Percentiles rank a stretch among this genome's conserved stretches.
These are phyloP conservation scores for Cairina moschata DNA, from an alignment of 2,113 vertebrate genomes.

Conservation along the genomic window DNA sequence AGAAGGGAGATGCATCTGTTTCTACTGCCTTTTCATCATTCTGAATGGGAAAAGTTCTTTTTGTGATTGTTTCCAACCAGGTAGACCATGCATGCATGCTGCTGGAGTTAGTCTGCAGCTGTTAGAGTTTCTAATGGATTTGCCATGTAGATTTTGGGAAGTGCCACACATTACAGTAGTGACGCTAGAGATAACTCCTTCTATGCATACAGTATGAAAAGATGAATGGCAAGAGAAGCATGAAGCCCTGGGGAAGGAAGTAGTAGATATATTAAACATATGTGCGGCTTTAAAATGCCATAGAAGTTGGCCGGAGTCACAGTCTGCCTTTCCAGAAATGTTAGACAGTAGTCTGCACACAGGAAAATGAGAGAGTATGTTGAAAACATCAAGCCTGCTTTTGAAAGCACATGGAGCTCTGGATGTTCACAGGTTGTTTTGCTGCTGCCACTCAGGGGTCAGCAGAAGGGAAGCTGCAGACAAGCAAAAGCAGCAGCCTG, in stretches of 20 bases:
- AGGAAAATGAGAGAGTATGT: slow-evolving; percentile 6
- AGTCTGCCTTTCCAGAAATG: slow-evolving; percentile 34
- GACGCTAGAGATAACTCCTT: not conserved
- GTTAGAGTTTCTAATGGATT: slow-evolving; percentile 23
- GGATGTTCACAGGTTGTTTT: not conserved
- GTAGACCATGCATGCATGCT: not conserved
- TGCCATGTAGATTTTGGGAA: slow-evolving; percentile 40
- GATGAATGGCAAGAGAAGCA: slow-evolving; percentile 51
- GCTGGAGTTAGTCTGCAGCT: slow-evolving; percentile 16
- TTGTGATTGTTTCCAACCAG: slow-evolving; percentile 11
- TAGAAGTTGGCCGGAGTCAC: slow-evolving; percentile 19
- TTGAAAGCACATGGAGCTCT: not conserved
- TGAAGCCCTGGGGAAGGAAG: slow-evolving; percentile 38
- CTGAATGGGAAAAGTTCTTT: not conserved
- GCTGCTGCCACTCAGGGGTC: not conserved
- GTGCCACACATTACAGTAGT: not conserved
- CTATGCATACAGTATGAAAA: not conserved
- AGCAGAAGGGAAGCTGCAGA: not conserved
- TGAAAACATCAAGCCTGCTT: slow-evolving; percentile 46
- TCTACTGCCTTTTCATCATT: not conserved
- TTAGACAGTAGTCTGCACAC: slow-evolving; percentile 22
- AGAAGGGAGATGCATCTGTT: not conserved
- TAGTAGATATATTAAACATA: slow-evolving; percentile 56
- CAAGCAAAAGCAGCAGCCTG: not conserved
- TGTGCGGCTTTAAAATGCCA: slow-evolving; percentile 48